phyloP scores from a whole-genome alignment of 1,140 invertebrate species.

The Lepidurus apus region DNA sequence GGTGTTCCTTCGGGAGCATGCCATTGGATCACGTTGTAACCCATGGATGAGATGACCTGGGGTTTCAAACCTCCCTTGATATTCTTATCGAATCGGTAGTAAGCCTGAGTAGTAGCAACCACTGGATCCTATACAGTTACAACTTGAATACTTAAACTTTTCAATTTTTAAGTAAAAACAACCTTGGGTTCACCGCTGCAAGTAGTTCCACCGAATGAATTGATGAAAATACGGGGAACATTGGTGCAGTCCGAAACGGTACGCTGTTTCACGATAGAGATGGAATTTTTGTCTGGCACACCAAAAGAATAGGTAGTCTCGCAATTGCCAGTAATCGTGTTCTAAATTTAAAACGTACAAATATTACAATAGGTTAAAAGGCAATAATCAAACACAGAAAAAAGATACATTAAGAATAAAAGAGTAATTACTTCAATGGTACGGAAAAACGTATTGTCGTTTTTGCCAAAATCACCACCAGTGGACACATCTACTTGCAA shows the following conservation, averaged over 20 bases:
- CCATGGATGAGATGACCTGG: constrained; percentile 33
- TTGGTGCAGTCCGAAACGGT: constrained; percentile 30
- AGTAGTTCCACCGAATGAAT: constrained; percentile 24
- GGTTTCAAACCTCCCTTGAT: constrained; percentile 30
- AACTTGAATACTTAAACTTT: too few relatives aligned
- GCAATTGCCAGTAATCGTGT: constrained; percentile 33
- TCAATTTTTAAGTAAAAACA: not conserved
- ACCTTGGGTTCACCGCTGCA: constrained; percentile 22
- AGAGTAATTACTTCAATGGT: constrained; percentile 30
- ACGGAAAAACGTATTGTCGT: constrained; percentile 25
- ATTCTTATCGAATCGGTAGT: constrained; percentile 31
- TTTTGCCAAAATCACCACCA: constrained; percentile 33
- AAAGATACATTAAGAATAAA: not conserved
- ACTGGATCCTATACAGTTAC: constrained; percentile 28
- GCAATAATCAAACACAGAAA: not conserved
- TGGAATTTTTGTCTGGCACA: constrained; percentile 27
- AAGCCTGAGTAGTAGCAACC: constrained; percentile 32
- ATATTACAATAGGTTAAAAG: not conserved
- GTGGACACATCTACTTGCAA: constrained; percentile 30
- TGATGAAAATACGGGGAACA: constrained; percentile 21
- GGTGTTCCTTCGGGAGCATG: constrained; percentile 31
- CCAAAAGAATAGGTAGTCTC: constrained; percentile 35
- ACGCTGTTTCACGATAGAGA: constrained; percentile 33
- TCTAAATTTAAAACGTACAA: constrained; percentile 26
- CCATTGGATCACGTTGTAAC: constrained; percentile 33